phyloP scores from a whole-genome alignment of 2,888 invertebrate genomes.

The Epinotia ramella region DNA sequence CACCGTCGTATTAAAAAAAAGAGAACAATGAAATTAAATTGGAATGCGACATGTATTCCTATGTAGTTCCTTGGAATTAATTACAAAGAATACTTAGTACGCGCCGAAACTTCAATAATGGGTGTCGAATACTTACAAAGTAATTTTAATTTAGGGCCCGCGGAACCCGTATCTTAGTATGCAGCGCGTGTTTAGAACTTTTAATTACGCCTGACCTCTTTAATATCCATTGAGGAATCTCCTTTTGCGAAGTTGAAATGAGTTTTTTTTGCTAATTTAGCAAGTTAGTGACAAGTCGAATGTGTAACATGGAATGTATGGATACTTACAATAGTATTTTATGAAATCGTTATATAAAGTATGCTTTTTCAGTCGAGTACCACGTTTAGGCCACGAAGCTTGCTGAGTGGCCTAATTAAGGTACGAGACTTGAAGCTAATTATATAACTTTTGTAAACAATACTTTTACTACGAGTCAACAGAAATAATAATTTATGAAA shows the following conservation, averaged over 20 bases:
- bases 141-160: slow-evolving; percentile 17
- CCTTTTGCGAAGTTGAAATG: slow-evolving; percentile 16
- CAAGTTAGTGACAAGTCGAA: neutral
- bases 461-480: no score
- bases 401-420: no score
- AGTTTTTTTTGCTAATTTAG: neutral
- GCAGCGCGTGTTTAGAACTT: slow-evolving; percentile 16
- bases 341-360: no score
- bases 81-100: slow-evolving; percentile 12
- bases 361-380: no score
- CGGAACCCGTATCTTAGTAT: slow-evolving; percentile 28
- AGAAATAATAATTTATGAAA: no score
- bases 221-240: slow-evolving; percentile 31
- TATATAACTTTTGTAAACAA: no score
- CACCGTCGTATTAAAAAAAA: no score
- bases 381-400: no score
- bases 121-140: slow-evolving; percentile 23
- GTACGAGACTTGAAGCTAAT: no score
- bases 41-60: no score
- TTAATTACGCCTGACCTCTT: slow-evolving; percentile 30
- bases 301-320: neutral
- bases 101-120: slow-evolving; percentile 19
- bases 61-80: slow-evolving; percentile 8
- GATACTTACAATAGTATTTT: no score
- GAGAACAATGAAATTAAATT: no score